phyloP scores from a whole-genome alignment of 2,797 vertebrate genomes.

The Microchirus variegatus region DNA sequence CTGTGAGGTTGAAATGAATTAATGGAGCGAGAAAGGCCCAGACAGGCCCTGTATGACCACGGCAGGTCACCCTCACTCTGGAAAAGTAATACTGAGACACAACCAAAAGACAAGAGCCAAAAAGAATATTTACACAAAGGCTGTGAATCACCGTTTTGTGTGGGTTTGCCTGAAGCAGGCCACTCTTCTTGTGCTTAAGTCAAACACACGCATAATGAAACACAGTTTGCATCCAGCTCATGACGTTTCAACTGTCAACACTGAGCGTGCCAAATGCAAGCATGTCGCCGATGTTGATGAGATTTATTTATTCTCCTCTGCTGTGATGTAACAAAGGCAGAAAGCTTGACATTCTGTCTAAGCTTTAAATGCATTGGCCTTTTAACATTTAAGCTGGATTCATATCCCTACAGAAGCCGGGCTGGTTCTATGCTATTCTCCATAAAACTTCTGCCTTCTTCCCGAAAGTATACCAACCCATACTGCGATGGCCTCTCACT shows the following conservation, averaged over 20 bases:
- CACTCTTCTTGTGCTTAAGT: conserved; percentile 62
- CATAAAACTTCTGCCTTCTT: conserved; percentile 5
- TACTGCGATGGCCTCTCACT: conserved; percentile 37
- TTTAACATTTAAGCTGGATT: conserved; percentile 23
- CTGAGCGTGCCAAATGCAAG: conserved; percentile 25
- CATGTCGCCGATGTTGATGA: conserved; percentile 23
- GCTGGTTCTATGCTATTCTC: conserved; percentile 15
- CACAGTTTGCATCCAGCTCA: conserved; percentile 23
- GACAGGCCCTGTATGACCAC: conserved; percentile 35
- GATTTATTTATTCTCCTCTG: conserved; percentile 38
- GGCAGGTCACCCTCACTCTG: conserved; percentile 72
- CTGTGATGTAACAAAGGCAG: conserved; percentile 12
- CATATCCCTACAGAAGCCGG: conserved; percentile 25
- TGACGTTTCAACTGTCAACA: conserved; percentile 61
- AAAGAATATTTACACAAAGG: conserved; percentile 88
- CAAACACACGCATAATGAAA: conserved; percentile 65
- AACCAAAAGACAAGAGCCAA: conserved; percentile 77
- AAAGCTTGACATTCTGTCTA: conserved; percentile 7
- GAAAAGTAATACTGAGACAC: conserved; percentile 81
- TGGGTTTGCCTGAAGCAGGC: conserved; percentile 78
- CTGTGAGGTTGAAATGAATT: conserved; percentile 47
- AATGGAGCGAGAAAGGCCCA: conserved; percentile 44
- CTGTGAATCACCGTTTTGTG: conserved; percentile 82
- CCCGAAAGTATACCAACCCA: conserved; percentile 13
- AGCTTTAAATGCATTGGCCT: neutral